These are phyloP conservation scores for Choristoneura fumiferana DNA, from an alignment of 1,140 invertebrate genomes.

Conservation along the genomic window DNA sequence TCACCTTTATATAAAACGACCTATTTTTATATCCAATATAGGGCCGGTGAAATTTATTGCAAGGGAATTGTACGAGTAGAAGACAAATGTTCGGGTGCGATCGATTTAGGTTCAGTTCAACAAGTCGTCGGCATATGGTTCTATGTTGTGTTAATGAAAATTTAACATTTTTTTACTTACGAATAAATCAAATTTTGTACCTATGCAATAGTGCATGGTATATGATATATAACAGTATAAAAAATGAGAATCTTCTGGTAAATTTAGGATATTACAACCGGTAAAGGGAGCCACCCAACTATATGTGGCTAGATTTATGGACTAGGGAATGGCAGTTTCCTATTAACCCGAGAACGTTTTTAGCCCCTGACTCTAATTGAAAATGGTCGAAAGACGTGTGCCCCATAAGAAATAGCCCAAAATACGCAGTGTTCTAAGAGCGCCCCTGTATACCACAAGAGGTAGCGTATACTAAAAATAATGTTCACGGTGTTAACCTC, in stretches of 20 bases:
- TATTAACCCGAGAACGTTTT: constrained; percentile 14
- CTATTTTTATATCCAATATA: constrained; percentile 14
- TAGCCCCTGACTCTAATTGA: constrained; percentile 16
- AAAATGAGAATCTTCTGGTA: too few relatives aligned
- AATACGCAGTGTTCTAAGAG: constrained; percentile 3
- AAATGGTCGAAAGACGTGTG: constrained; percentile 19
- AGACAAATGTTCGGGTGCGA: not conserved
- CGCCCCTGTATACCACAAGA: not conserved
- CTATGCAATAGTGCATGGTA: too few relatives aligned
- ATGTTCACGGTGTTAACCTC: too few relatives aligned
- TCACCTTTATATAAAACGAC: constrained; percentile 9
- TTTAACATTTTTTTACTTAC: too few relatives aligned
- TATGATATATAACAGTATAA: too few relatives aligned
- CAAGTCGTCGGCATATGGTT: not conserved
- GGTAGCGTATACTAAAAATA: not conserved
- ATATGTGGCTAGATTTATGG: constrained; percentile 1
- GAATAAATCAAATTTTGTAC: too few relatives aligned
- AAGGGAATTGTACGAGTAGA: not conserved
- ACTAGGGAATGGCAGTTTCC: constrained; percentile 6
- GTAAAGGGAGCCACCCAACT: not conserved
- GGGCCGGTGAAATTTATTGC: constrained; percentile 7
- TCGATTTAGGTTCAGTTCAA: not conserved
- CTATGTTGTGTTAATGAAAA: not conserved
- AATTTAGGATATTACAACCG: not conserved
- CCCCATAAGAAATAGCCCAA: constrained; percentile 15